Evolutionary conservation across 2,888 invertebrate species (phyloP), one percentile per base, ranked within the genome.

Genomic region (Choreutis nemorana): DNA sequence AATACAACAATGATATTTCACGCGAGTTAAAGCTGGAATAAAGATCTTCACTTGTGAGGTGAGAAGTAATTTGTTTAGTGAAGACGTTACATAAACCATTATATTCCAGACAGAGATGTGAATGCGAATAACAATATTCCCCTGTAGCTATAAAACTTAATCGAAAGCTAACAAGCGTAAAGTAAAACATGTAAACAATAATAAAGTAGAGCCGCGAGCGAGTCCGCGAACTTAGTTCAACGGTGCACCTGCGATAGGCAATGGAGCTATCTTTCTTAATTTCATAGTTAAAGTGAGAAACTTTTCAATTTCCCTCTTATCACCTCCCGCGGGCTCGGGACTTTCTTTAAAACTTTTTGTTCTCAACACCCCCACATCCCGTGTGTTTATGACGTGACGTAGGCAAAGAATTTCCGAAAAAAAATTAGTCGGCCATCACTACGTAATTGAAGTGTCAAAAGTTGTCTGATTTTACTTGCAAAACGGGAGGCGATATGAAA

Each of bases 381-480:
- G 66, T 68, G 64, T 75, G 77, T 47, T 53, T 41, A 41, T 73
- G 77, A 75, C 77, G 57, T 51, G 61, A 55, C 62, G 56, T 59
- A 65, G 59, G 64, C 59, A 44, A 47, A 55, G 54, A 45, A 49
- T 54, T 58, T 56, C 48, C 35, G 55, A 41, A 40, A 57, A 71
- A 72, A 72, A 68, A 67, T 70, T 58, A 67, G 55, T 46, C 64
- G 57, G 57, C 68, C 67, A 70, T 75, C 73, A 70, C 65, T 60
- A 48, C 64, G 71, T 77, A 78, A 78, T 77, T 78, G 78, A 71
- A 73, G 73, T 77, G 78, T 77, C 78, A 78, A 77, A 78, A 78
- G 73, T 78, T 78, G 63, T 70, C 72, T 75, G 75, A 78, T 78
- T 77, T 77, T 68, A 77, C 78, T 78, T 77, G 75, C 78, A 77